Conservation (phyloP, 1,140 invertebrate genomes). For the Centruroides sculpturatus region DNA sequence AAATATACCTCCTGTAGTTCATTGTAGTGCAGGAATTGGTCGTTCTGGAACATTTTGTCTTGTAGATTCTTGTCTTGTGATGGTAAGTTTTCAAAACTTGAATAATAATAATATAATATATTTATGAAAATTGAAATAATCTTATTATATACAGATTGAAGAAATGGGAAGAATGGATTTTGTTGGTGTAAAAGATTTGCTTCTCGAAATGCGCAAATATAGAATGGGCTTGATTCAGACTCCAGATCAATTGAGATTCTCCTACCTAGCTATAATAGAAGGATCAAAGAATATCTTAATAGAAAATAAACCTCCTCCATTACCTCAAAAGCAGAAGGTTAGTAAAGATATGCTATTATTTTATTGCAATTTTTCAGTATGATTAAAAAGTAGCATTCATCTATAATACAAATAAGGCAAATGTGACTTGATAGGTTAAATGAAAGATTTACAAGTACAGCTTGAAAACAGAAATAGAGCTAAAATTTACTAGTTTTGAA, state of each 20-base stretch:
- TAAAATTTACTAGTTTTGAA: too few species aligned
- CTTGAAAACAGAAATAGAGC: too few species aligned
- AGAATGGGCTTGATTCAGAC: slow-evolving; percentile 95
- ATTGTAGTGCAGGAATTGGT: slow-evolving; percentile 96
- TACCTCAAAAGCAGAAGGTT: too few species aligned
- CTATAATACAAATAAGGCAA: too few species aligned
- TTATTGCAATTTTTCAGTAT: too few species aligned
- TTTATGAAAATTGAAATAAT: background rate
- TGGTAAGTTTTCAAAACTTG: slow-evolving; percentile 39
- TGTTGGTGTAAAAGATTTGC: slow-evolving; percentile 56
- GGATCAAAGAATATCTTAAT: slow-evolving; percentile 40
- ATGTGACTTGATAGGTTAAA: too few species aligned
- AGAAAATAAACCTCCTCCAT: too few species aligned
- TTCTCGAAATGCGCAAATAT: slow-evolving; percentile 74
- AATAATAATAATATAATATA: too few species aligned
- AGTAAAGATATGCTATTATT: too few species aligned
- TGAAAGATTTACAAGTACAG: too few species aligned
- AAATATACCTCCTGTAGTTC: slow-evolving; percentile 65
- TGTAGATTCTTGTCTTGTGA: slow-evolving; percentile 76
- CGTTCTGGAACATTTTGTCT: slow-evolving; percentile 94
- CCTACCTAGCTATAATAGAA: slow-evolving; percentile 87
- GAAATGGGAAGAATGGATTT: slow-evolving; percentile 47
- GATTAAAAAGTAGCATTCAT: too few species aligned
- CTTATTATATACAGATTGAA: slow-evolving; percentile 45
- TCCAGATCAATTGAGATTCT: slow-evolving; percentile 84